Conservation (phyloP, 2,113 vertebrate species). For the Leiothrix lutea region DNA sequence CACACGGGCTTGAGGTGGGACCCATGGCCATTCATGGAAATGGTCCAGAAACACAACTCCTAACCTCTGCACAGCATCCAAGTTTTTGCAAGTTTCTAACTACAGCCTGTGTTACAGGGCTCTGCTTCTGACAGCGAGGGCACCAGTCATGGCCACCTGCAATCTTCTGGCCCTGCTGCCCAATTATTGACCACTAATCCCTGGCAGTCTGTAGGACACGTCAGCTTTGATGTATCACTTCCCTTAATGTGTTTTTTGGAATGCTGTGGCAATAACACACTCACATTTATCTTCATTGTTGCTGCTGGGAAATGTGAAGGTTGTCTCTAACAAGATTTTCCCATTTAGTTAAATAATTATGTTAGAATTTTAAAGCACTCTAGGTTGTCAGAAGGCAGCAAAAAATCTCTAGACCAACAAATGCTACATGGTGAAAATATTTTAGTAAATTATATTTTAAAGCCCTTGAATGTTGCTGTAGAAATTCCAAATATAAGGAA, state of each 20-base stretch:
- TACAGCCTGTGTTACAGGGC: not conserved
- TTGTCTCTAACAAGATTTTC: conserved; percentile 4
- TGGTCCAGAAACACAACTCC: not conserved
- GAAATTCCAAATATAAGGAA: not conserved
- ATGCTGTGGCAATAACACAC: not conserved
- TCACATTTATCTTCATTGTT: conserved; percentile 11
- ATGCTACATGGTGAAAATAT: not conserved
- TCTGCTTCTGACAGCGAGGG: not conserved
- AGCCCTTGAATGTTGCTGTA: not conserved
- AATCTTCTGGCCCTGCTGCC: not conserved
- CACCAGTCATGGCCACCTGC: not conserved
- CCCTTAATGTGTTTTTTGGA: conserved; percentile 30
- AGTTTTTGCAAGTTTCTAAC: not conserved
- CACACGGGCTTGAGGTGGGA: not conserved
- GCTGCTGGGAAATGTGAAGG: conserved; percentile 47
- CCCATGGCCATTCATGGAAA: not conserved
- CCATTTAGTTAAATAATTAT: conserved; percentile 6
- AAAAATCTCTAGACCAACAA: not conserved
- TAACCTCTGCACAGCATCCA: not conserved
- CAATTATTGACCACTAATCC: not conserved
- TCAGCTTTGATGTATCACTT: conserved; percentile 25
- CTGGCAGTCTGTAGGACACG: not conserved
- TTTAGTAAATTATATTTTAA: not conserved
- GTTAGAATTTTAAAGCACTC: not conserved
- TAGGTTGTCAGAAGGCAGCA: not conserved